Conservation (phyloP, 1,140 invertebrate species). For the Heliothis subflexa region DNA sequence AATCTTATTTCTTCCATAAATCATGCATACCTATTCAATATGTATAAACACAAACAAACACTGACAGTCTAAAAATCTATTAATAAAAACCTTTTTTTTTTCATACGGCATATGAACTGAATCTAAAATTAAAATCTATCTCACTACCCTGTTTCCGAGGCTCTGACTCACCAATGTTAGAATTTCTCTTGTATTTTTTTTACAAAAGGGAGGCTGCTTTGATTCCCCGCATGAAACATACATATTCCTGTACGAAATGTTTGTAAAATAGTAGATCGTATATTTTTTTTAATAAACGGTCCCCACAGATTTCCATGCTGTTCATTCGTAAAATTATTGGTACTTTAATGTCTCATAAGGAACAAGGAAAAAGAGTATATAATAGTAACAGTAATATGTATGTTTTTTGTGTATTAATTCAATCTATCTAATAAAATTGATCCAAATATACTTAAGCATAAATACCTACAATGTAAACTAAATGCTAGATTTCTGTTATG, state of each 20-base stretch:
- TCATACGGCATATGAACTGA: conserved; percentile 51
- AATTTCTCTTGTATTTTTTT: conserved; percentile 54
- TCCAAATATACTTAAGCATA: too few species aligned
- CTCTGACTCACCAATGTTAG: conserved; percentile 45
- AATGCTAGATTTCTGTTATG: too few species aligned
- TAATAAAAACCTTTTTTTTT: not conserved
- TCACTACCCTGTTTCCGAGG: conserved; percentile 47
- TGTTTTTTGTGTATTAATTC: too few species aligned
- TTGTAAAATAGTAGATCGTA: not conserved
- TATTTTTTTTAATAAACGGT: conserved; percentile 4
- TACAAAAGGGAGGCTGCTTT: conserved; percentile 47
- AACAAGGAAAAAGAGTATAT: too few species aligned
- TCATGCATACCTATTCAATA: too few species aligned
- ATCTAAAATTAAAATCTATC: conserved; percentile 62
- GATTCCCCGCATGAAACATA: conserved; percentile 36
- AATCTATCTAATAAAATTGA: too few species aligned
- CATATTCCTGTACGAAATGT: not conserved
- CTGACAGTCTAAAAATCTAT: too few species aligned
- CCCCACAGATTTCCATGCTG: not conserved
- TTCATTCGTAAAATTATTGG: not conserved
- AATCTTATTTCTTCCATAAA: too few species aligned
- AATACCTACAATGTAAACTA: too few species aligned
- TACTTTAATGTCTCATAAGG: too few species aligned
- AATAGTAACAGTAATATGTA: too few species aligned
- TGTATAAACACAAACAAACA: too few species aligned